These are phyloP conservation scores for Coracopsis vasa DNA, from an alignment of 2,113 vertebrate genomes.

Conservation along the genomic window DNA sequence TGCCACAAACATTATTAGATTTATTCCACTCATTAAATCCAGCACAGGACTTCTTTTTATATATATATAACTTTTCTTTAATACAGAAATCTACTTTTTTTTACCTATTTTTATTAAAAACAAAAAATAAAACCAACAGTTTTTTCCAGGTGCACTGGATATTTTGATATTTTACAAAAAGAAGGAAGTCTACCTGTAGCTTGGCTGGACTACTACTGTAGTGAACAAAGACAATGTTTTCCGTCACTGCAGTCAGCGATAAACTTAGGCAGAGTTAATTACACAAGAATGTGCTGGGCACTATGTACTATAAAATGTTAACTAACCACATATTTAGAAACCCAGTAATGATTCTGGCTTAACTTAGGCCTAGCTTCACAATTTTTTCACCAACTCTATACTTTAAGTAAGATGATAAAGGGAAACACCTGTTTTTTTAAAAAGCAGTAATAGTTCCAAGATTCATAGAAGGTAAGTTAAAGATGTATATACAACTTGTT, in stretches of 20 bases:
- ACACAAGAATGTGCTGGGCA: background rate
- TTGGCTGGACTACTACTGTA: background rate
- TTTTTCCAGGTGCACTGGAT: background rate
- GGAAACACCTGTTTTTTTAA: background rate
- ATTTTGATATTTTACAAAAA: background rate
- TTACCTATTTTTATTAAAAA: background rate
- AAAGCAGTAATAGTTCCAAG: background rate
- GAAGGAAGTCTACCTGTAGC: background rate
- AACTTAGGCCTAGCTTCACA: background rate
- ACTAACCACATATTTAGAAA: background rate
- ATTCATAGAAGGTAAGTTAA: rapidly evolving
- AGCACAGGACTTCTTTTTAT: background rate
- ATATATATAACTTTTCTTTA: no score
- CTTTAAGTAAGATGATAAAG: background rate
- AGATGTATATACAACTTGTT: background rate
- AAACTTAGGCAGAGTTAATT: background rate
- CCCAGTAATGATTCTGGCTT: background rate
- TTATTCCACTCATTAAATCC: background rate
- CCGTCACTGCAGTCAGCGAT: background rate
- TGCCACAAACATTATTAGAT: background rate
- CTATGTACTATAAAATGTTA: background rate
- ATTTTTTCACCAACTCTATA: background rate
- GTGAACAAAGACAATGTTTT: background rate
- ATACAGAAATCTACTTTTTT: background rate
- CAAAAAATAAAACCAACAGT: background rate